Percentiles rank a stretch among this genome's conserved stretches.
phyloP scores from a whole-genome alignment of 1,140 invertebrate genomes.

The Trypoxylus dichotomus region DNA sequence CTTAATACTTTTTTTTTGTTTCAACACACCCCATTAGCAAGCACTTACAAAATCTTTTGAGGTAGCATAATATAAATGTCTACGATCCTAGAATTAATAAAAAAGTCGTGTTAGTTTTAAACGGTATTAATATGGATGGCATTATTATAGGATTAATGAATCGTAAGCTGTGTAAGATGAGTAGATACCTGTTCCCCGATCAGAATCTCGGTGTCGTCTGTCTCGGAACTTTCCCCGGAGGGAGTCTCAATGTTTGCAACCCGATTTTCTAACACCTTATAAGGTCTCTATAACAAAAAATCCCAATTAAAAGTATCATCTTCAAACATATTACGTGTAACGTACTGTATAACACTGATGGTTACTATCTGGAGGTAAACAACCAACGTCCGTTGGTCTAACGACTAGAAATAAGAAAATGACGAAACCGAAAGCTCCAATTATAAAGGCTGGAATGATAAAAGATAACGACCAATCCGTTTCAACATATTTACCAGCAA shows the following conservation, averaged over 20 bases:
- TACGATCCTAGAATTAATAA: constrained; percentile 13
- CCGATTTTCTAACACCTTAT: constrained; percentile 42
- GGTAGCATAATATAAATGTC: neutral
- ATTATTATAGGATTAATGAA: neutral
- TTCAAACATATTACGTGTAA: neutral
- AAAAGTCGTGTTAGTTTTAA: neutral
- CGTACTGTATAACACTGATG: neutral
- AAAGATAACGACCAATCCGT: constrained; percentile 90
- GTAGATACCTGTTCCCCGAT: constrained; percentile 51
- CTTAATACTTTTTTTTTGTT: neutral
- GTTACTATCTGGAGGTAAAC: constrained; percentile 52
- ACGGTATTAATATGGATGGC: neutral
- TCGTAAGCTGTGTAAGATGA: neutral
- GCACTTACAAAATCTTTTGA: constrained; percentile 32
- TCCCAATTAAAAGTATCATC: neutral
- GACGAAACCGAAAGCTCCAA: constrained; percentile 73
- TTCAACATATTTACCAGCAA: constrained; percentile 85
- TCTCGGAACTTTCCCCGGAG: constrained; percentile 47
- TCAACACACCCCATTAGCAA: neutral
- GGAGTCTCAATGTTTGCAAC: constrained; percentile 40
- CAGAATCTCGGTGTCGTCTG: constrained; percentile 52
- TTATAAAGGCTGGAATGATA: constrained; percentile 87
- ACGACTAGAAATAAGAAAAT: constrained; percentile 86
- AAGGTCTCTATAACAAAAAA: constrained; percentile 38
- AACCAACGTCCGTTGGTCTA: constrained; percentile 75